Base-by-base conservation (phyloP, 35 echinoderm and acorn worm genomes). In the Amphiura filiformis region DNA sequence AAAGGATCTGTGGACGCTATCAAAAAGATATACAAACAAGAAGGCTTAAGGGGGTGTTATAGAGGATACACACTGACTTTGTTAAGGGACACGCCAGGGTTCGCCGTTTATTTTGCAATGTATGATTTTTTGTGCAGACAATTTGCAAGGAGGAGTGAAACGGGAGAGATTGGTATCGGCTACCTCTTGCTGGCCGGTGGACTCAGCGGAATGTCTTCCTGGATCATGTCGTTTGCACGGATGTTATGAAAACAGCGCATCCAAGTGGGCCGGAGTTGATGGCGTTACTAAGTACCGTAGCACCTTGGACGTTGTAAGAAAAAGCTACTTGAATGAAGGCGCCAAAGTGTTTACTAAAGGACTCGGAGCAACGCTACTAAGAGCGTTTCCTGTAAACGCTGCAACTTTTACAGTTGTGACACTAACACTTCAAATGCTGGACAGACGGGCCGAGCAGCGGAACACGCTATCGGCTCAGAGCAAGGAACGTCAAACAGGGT, bases 381-480 rank as follows among this genome's bases (percentile, higher is more conserved):
- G 96, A 34, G 96, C 96, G 12, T 99, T 99, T 57, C 96, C 96
- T 0, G 93, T 94, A n/a, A 99, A 99, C 85, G 96, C 96, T 31
- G 87, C 96, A 34, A 99, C 90, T 0, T 99, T 99, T 65, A 90
- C 96, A 5, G 90, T 89, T 15, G 96, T 93, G 9, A 87, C 93
- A 23, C 36, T 98, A 22, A 86, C 78, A 35, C 90, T 94, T 22
- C 11, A 70, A 30, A 4, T 15, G 15, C 2, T 70, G 26, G 61
- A 70, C 28, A 70, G 28, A 23, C 61, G 61, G 3, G 61, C 61
- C 28, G 44, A 52, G 20, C 7, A 11, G 7, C 44, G 44, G 7
- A 52, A 20, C 20, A 52, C 20, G 44, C 20, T 52, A 20, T 7
- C 44, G 20, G 44, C 44, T 52, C 7, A 52, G 44, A 52, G 44